Evolutionary conservation across 2,113 vertebrate species (phyloP), one percentile per base, ranked within the genome.

Genomic region (Saccopteryx leptura): DNA sequence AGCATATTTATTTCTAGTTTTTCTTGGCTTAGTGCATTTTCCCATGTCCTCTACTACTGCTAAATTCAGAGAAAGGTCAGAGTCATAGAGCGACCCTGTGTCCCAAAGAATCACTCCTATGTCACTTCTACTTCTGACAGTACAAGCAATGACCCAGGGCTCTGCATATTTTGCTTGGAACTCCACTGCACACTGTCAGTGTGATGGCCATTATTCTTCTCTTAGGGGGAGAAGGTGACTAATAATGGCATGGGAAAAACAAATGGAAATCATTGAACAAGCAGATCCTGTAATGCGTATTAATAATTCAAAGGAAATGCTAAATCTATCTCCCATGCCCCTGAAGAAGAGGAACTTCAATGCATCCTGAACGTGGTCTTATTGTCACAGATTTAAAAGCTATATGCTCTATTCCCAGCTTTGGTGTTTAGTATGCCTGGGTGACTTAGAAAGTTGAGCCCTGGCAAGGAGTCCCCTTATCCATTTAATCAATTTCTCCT

Each of bases 201-300:
- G 12, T 50, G 23, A 93, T 0, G 8, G 84, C 60, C 54, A 90
- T 90, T 94, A 92, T 76, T 95, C 92, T 93, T 80, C 21, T 93
- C 88, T 93, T 72, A n/a, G 71, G 89, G 85, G 88, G 81, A 91
- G 71, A 80, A 10, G 79, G 89, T 95, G 90, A 97, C 97, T 95
- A 97, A 96, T 95, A 95, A 96, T 92, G 95, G 81, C 93, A 95
- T 52, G 48, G 86, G 71, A 83, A 92, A 97, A 97, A 94, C 94
- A 97, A 96, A 96, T 94, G 94, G 95, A 97, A 97, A 97, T 97
- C 88, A 94, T n/a, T 69, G 75, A 96, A 93, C 68, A 96, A 92
- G 90, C 93, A 92, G 96, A 93, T 75, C 90, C 75, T 63, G 84
- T 50, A 90, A 69, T 66, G 80, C 80, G 88, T 90, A 86, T 96